Evolutionary conservation across 2,888 invertebrate species (phyloP).

Genomic region (Dromius quadrimaculatus): DNA sequence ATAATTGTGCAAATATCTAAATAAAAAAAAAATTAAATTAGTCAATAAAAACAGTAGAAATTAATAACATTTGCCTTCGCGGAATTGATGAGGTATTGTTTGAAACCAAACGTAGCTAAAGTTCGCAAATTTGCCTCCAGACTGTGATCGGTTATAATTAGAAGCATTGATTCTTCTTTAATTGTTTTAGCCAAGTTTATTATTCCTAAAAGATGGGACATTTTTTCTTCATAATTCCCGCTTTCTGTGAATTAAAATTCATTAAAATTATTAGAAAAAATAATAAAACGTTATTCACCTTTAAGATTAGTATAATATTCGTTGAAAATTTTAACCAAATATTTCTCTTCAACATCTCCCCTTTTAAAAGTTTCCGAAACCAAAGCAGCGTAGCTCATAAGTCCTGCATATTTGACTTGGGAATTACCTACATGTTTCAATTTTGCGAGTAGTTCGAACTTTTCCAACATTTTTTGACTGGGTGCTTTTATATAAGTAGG

Average conservation of each 20-base stretch:
- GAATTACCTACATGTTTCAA: constrained; percentile 3
- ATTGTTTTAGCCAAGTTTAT: constrained; percentile 4
- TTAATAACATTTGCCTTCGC: background rate
- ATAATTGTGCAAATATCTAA: constrained; percentile 1
- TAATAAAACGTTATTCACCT: constrained; percentile 1
- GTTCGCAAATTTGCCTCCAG: background rate
- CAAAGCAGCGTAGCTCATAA: constrained; percentile 32
- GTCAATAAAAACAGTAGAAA: background rate
- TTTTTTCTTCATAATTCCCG: background rate
- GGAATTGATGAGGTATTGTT: background rate
- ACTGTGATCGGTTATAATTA: background rate
- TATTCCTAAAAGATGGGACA: constrained; percentile 18
- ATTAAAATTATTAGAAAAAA: background rate
- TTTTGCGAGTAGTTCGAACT: constrained; percentile 1
- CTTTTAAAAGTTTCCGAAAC: background rate
- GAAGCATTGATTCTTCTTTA: background rate
- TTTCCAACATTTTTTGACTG: background rate
- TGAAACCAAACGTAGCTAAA: constrained; percentile 27
- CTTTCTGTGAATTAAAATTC: constrained; percentile 2
- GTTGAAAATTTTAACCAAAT: background rate
- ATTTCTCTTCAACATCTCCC: background rate
- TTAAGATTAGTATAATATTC: background rate
- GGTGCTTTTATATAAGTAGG: constrained; percentile 16
- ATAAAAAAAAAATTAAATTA: background rate
- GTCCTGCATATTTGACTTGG: constrained; percentile 3